These are phyloP conservation scores for Drosophila nasuta DNA, from an alignment of 1,140 invertebrate genomes.

Conservation along the genomic window DNA sequence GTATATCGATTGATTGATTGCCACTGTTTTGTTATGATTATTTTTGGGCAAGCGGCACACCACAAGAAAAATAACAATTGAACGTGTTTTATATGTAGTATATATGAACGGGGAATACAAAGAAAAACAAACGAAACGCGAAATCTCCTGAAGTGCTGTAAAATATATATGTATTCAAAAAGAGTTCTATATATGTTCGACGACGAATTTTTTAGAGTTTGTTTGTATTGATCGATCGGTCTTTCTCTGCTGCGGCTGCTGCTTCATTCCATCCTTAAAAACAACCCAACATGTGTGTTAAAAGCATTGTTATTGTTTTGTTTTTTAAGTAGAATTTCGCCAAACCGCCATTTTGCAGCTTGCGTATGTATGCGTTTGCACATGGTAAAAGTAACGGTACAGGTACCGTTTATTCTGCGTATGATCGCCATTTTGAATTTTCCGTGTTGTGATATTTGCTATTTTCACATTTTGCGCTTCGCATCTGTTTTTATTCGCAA, in stretches of 20 bases:
- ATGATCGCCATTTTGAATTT: slow-evolving; percentile 62
- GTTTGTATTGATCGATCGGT: background rate
- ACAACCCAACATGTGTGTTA: slow-evolving; percentile 24
- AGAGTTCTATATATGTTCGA: slow-evolving; percentile 31
- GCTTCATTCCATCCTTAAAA: slow-evolving; percentile 26
- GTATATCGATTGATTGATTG: slow-evolving; percentile 30
- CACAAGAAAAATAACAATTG: slow-evolving; percentile 36
- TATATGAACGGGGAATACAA: slow-evolving; percentile 39
- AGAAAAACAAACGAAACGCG: slow-evolving; percentile 33
- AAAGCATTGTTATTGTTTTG: slow-evolving; percentile 27
- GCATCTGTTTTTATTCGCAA: slow-evolving; percentile 27
- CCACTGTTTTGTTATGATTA: slow-evolving; percentile 23
- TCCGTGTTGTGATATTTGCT: slow-evolving; percentile 35
- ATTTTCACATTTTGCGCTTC: slow-evolving; percentile 28
- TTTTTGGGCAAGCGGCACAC: slow-evolving; percentile 15
- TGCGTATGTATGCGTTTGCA: slow-evolving; percentile 14
- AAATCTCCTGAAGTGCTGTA: slow-evolving; percentile 29
- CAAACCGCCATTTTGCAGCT: slow-evolving; percentile 46
- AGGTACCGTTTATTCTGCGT: slow-evolving; percentile 41
- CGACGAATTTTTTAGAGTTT: background rate
- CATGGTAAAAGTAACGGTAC: slow-evolving; percentile 42
- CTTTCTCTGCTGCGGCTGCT: slow-evolving; percentile 1
- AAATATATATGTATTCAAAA: slow-evolving; percentile 23
- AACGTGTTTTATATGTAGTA: slow-evolving; percentile 22
- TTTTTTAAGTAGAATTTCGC: slow-evolving; percentile 3